A percentile compares a stretch with the other conserved stretches of the same genome.
Conservation (phyloP, 2,113 vertebrate genomes). For the Xiphophorus hellerii region DNA sequence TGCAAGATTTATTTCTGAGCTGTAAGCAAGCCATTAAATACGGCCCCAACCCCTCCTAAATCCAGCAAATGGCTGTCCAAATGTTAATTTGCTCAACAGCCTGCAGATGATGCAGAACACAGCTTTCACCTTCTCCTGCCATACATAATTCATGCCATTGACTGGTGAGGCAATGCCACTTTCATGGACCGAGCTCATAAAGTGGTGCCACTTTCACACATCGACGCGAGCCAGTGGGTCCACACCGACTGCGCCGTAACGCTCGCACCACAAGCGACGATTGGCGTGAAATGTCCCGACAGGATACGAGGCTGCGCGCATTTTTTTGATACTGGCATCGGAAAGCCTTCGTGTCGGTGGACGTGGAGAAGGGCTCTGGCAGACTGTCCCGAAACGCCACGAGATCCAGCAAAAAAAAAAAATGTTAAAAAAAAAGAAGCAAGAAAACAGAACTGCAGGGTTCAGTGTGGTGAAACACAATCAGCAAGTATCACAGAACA, state of each 20-base stretch:
- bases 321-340: slow-evolving; percentile 23
- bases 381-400: neutral
- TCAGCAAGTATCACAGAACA: neutral
- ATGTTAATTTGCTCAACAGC: slow-evolving; percentile 75
- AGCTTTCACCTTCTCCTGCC: slow-evolving; percentile 71
- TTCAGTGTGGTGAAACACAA: slow-evolving; percentile 8
- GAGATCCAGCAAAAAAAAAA: neutral
- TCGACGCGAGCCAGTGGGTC: slow-evolving; percentile 58
- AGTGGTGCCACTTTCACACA: slow-evolving; percentile 77
- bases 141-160: slow-evolving; percentile 82
- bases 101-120: slow-evolving; percentile 77
- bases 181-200: slow-evolving; percentile 70
- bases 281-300: slow-evolving; percentile 58
- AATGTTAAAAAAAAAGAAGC: neutral
- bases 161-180: slow-evolving; percentile 76
- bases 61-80: slow-evolving; percentile 68
- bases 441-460: neutral
- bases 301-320: slow-evolving; percentile 21
- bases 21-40: slow-evolving; percentile 58
- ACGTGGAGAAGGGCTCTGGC: slow-evolving; percentile 22
- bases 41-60: slow-evolving; percentile 30
- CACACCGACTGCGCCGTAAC: slow-evolving; percentile 64
- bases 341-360: slow-evolving; percentile 5
- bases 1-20: slow-evolving; percentile 39
- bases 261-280: slow-evolving; percentile 47